Evolutionary conservation across 2,888 invertebrate genomes (phyloP).

Genomic region (Drosophila rellima): DNA sequence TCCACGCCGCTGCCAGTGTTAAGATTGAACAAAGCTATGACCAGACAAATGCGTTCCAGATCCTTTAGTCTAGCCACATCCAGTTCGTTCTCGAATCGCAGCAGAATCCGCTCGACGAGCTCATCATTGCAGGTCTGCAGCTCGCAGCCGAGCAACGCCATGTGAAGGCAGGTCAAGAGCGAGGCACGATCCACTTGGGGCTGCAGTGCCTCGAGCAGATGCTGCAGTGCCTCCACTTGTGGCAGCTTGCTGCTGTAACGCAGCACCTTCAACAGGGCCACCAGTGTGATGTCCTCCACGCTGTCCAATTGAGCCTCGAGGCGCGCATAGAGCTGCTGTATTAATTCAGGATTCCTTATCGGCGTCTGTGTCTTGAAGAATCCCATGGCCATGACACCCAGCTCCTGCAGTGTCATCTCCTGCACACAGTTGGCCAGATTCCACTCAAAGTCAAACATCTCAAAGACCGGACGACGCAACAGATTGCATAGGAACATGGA

Average conservation of each 20-base stretch:
- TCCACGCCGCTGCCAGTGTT: conserved; percentile 86
- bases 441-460: conserved; percentile 89
- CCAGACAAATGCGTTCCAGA: conserved; percentile 89
- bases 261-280: conserved; percentile 88
- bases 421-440: conserved; percentile 87
- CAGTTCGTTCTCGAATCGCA: conserved; percentile 87
- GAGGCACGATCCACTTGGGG: conserved; percentile 88
- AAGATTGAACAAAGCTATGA: conserved; percentile 88
- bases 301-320: conserved; percentile 86
- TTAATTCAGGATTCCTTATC: conserved; percentile 87
- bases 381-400: conserved; percentile 91
- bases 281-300: conserved; percentile 89
- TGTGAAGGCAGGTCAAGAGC: conserved; percentile 88
- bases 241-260: conserved; percentile 87
- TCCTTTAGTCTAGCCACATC: conserved; percentile 89
- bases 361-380: conserved; percentile 92
- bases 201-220: conserved; percentile 87
- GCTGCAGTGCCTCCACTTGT: conserved; percentile 86
- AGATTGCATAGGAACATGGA: conserved; percentile 89
- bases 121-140: conserved; percentile 86
- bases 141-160: conserved; percentile 88
- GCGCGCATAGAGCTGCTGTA: conserved; percentile 87
- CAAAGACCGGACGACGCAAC: conserved; percentile 87
- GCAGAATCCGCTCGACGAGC: conserved; percentile 86
- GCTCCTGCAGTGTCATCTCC: conserved; percentile 88